These are phyloP conservation scores for Anthopleura xanthogrammica DNA, from an alignment of 92 coral and sea anemone species.

Conservation along the genomic window DNA sequence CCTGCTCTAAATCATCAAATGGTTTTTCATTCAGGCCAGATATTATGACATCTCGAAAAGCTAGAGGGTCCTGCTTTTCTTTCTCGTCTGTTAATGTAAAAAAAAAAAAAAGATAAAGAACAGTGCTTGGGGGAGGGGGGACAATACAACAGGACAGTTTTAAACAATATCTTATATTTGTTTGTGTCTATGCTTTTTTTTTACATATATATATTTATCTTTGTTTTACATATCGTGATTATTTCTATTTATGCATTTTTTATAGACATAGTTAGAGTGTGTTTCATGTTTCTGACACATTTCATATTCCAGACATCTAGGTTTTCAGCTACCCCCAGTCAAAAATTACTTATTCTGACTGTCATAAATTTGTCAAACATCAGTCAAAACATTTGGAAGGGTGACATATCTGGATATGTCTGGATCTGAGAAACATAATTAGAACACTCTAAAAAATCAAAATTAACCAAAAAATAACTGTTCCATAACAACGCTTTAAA, in stretches of 20 bases:
- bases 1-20: conserved; percentile 93
- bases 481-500: not conserved
- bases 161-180: not conserved
- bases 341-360: too few relatives aligned
- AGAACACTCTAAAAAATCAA: too few relatives aligned
- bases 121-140: not conserved
- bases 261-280: too few relatives aligned
- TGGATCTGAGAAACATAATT: not conserved
- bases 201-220: too few relatives aligned
- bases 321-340: too few relatives aligned
- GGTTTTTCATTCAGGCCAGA: conserved; percentile 74
- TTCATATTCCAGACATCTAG: too few relatives aligned
- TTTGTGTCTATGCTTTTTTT: not conserved
- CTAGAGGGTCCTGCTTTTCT: conserved; percentile 97
- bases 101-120: not conserved
- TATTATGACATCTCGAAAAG: conserved; percentile 96
- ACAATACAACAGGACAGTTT: not conserved
- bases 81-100: conserved; percentile 78
- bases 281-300: too few relatives aligned
- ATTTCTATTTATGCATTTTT: too few relatives aligned
- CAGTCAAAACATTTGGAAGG: too few relatives aligned
- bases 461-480: not conserved
- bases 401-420: not conserved
- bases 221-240: too few relatives aligned
- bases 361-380: too few relatives aligned